Conservation (phyloP, 2,113 vertebrate species). For the Odobenus rosmarus region DNA sequence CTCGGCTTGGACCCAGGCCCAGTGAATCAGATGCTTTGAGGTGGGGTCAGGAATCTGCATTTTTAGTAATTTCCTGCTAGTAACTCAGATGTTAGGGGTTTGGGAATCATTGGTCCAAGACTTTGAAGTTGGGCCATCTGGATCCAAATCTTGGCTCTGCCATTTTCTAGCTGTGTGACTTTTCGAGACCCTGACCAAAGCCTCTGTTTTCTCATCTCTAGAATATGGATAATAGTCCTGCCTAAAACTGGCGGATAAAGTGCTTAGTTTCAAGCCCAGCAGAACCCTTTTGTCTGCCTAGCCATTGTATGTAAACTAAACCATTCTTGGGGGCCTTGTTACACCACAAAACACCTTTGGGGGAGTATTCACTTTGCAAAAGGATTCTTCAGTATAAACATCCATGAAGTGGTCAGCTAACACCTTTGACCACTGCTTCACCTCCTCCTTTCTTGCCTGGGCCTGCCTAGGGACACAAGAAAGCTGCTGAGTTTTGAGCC, state of each 20-base stretch:
- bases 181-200: background rate
- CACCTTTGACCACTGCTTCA: background rate
- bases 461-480: background rate
- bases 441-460: background rate
- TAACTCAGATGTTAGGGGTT: background rate
- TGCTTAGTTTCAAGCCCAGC: background rate
- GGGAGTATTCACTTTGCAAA: background rate
- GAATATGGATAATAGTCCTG: background rate
- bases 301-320: background rate
- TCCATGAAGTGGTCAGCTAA: background rate
- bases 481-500: background rate
- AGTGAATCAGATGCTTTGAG: background rate
- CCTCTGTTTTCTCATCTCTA: background rate
- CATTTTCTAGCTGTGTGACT: background rate
- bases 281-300: background rate
- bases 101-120: background rate
- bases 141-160: constrained; percentile 2
- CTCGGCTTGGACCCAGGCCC: background rate
- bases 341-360: background rate
- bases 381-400: background rate
- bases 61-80: background rate
- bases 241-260: background rate
- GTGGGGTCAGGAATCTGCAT: background rate
- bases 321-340: background rate
- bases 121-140: background rate